Percentiles rank a stretch among this genome's conserved stretches.
These are phyloP conservation scores for Laticauda laticaudata DNA, from an alignment of 2,113 vertebrate species.

Conservation along the genomic window DNA sequence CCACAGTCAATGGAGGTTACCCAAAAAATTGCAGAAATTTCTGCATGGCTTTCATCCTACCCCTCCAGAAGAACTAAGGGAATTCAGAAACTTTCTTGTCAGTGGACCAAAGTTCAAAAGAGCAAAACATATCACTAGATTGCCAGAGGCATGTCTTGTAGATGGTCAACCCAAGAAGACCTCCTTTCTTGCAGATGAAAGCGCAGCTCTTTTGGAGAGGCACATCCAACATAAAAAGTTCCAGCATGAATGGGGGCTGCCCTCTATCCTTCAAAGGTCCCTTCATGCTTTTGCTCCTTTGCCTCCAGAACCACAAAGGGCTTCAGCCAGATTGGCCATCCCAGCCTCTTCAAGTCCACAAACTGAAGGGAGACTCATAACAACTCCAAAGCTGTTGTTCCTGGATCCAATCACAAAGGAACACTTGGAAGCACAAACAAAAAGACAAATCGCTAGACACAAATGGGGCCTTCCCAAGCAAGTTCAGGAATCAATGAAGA, in stretches of 20 bases:
- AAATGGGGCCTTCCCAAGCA: not conserved
- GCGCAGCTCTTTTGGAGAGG: not conserved
- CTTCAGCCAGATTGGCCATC: not conserved
- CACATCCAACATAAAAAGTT: not conserved
- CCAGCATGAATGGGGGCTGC: slow-evolving; percentile 4
- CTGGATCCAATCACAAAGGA: not conserved
- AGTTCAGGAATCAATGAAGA: not conserved
- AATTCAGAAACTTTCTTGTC: not conserved
- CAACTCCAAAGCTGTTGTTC: not conserved
- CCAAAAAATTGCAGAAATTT: not conserved
- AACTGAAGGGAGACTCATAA: not conserved
- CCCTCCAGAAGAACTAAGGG: not conserved
- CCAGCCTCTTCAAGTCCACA: not conserved
- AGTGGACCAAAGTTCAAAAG: not conserved
- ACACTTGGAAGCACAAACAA: not conserved
- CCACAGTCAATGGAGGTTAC: not conserved
- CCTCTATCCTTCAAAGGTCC: not conserved
- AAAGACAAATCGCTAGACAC: not conserved
- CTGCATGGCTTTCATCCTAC: not conserved
- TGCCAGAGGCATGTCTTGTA: too few species aligned
- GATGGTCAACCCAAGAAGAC: not conserved
- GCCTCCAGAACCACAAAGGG: not conserved
- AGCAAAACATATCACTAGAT: not conserved
- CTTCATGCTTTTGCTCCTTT: not conserved
- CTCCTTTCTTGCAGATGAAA: not conserved